These are phyloP conservation scores for Byasa hedistus DNA, from an alignment of 2,888 invertebrate species.

Conservation along the genomic window DNA sequence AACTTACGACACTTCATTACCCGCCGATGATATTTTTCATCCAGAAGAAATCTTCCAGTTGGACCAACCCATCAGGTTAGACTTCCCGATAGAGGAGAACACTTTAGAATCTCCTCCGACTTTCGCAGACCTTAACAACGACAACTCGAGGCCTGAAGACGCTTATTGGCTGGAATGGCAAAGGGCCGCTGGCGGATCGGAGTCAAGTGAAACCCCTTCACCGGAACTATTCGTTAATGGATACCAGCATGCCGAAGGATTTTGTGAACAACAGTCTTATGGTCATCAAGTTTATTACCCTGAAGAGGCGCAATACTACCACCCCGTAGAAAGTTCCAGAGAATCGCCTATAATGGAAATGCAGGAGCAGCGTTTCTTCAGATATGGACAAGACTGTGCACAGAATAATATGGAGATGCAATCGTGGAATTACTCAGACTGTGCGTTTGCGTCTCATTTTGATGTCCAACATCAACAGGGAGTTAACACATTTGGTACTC, in stretches of 20 bases:
- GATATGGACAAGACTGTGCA: slow-evolving; percentile 62
- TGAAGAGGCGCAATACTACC: slow-evolving; percentile 69
- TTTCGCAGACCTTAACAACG: slow-evolving; percentile 85
- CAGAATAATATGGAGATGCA: slow-evolving; percentile 60
- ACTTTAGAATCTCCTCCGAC: slow-evolving; percentile 83
- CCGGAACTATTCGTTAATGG: slow-evolving; percentile 74
- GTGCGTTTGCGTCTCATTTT: slow-evolving; percentile 59
- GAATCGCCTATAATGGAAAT: slow-evolving; percentile 60
- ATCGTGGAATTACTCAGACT: slow-evolving; percentile 65
- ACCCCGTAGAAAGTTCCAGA: slow-evolving; percentile 58
- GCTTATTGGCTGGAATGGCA: slow-evolving; percentile 81
- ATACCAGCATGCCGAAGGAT: slow-evolving; percentile 65
- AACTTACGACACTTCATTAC: slow-evolving; percentile 81
- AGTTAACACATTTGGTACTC: slow-evolving; percentile 58
- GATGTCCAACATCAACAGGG: slow-evolving; percentile 60
- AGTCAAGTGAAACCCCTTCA: slow-evolving; percentile 79
- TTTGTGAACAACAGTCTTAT: slow-evolving; percentile 66
- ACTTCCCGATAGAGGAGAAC: slow-evolving; percentile 77
- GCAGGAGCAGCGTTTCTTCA: slow-evolving; percentile 65
- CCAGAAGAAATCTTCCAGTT: slow-evolving; percentile 89
- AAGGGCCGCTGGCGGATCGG: slow-evolving; percentile 66
- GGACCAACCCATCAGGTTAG: slow-evolving; percentile 85
- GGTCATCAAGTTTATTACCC: slow-evolving; percentile 64
- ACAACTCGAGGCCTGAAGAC: slow-evolving; percentile 83
- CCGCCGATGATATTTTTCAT: slow-evolving; percentile 84